Conservation (phyloP, 2,888 invertebrate species). For the Amorpha juglandis region DNA sequence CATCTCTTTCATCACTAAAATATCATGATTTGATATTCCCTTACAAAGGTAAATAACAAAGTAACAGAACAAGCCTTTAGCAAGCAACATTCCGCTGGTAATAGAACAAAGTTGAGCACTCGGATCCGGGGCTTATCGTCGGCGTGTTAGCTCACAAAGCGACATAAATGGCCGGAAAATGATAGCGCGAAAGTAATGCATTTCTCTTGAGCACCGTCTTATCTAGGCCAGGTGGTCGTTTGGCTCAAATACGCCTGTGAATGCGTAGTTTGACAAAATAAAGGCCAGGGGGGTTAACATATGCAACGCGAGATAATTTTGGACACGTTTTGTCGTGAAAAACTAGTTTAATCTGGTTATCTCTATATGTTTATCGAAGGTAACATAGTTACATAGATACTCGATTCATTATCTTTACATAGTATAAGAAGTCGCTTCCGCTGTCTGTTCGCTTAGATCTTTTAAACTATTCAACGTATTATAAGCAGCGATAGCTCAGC, state of each 20-base stretch:
- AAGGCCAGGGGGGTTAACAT: too few relatives aligned
- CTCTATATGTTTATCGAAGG: too few relatives aligned
- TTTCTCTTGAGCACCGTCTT: conserved; percentile 17
- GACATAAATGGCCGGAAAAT: conserved; percentile 31
- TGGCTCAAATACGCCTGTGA: neutral
- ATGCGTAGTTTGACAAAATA: neutral
- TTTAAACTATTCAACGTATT: too few relatives aligned
- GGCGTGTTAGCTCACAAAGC: conserved; percentile 35
- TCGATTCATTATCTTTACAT: too few relatives aligned
- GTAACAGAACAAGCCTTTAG: conserved; percentile 21
- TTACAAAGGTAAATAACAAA: neutral
- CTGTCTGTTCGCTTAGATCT: too few relatives aligned
- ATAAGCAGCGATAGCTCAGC: too few relatives aligned
- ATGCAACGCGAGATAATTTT: too few relatives aligned
- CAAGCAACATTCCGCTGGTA: conserved; percentile 28
- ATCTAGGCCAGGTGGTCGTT: conserved; percentile 20
- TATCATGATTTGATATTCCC: neutral
- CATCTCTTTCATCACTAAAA: neutral
- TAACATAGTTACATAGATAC: too few relatives aligned
- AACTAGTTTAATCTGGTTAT: too few relatives aligned
- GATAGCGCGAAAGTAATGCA: conserved; percentile 28
- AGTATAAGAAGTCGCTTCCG: too few relatives aligned
- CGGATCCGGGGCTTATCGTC: conserved; percentile 36
- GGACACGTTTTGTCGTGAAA: too few relatives aligned
- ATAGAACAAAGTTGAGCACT: conserved; percentile 33